Percentiles rank a stretch among this genome's conserved stretches.
Evolutionary conservation across 2,797 vertebrate genomes (phyloP).

Genomic region (Melanotaenia boesemani): DNA sequence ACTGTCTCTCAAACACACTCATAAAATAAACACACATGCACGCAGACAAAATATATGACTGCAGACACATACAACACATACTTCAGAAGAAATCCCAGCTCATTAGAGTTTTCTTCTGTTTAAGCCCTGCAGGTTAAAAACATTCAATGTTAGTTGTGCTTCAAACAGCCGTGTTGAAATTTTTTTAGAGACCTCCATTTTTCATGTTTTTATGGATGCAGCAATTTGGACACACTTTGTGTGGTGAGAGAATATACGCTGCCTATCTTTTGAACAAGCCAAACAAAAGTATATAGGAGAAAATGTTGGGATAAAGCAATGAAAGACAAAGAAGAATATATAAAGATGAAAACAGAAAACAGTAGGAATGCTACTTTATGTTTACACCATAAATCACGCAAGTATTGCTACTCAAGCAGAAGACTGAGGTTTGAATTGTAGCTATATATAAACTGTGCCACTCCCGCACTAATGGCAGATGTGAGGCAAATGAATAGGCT

Average conservation of each 20-base stretch:
- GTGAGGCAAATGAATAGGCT: slow-evolving; percentile 61
- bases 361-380: slow-evolving; percentile 47
- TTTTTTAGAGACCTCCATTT: slow-evolving; percentile 56
- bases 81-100: slow-evolving; percentile 52
- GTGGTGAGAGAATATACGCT: slow-evolving; percentile 23
- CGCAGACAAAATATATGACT: slow-evolving; percentile 8
- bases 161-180: slow-evolving; percentile 49
- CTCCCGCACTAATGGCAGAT: slow-evolving; percentile 61
- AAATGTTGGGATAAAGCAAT: not conserved
- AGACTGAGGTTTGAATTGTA: slow-evolving; percentile 57
- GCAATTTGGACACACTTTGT: slow-evolving; percentile 46
- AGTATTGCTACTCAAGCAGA: slow-evolving; percentile 54
- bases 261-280: slow-evolving; percentile 55
- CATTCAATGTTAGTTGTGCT: slow-evolving; percentile 55
- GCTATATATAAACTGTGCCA: slow-evolving; percentile 68
- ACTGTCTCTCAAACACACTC: slow-evolving; percentile 23
- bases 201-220: slow-evolving; percentile 50
- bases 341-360: slow-evolving; percentile 26
- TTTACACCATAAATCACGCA: slow-evolving; percentile 52
- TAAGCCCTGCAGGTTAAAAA: slow-evolving; percentile 68
- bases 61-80: slow-evolving; percentile 38
- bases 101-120: slow-evolving; percentile 60
- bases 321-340: slow-evolving; percentile 9
- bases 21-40: slow-evolving; percentile 13
- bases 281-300: slow-evolving; percentile 29